These are phyloP conservation scores for Schizopygopsis pylzovi DNA, from an alignment of 2,797 vertebrate genomes.

Conservation along the genomic window DNA sequence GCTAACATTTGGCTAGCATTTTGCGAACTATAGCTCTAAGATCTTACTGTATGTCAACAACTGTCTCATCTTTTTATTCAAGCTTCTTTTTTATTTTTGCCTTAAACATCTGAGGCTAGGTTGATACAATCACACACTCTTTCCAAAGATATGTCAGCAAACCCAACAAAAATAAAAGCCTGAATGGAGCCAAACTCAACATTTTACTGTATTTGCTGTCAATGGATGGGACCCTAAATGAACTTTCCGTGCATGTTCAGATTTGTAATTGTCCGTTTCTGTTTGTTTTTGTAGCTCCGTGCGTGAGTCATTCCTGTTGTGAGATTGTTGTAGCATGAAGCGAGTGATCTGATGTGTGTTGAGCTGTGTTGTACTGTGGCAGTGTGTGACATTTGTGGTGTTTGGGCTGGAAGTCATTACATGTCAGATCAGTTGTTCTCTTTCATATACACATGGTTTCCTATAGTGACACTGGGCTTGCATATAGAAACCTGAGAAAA, in stretches of 20 bases:
- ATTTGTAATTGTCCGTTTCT: not conserved
- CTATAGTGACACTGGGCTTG: not conserved
- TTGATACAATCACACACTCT: too few species aligned
- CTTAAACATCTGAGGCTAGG: too few species aligned
- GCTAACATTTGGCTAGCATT: too few species aligned
- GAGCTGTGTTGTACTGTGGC: conserved; percentile 14
- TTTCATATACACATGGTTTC: not conserved
- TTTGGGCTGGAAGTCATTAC: conserved; percentile 19
- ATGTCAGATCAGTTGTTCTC: conserved; percentile 25
- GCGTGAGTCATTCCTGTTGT: not conserved
- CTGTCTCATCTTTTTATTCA: not conserved
- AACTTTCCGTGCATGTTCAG: not conserved
- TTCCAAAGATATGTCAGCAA: not conserved
- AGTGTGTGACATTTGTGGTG: conserved; percentile 31
- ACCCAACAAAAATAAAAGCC: not conserved
- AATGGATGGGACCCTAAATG: not conserved
- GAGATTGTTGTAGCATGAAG: conserved; percentile 18
- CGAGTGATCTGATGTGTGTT: conserved; percentile 33
- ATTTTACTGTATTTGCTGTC: not conserved
- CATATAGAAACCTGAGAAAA: not conserved
- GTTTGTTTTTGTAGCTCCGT: not conserved
- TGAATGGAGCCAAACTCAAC: not conserved
- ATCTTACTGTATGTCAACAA: too few species aligned
- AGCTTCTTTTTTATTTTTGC: too few species aligned
- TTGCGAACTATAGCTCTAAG: too few species aligned